These are phyloP conservation scores for Brassicogethes aeneus DNA, from an alignment of 2,888 invertebrate species.

Conservation along the genomic window DNA sequence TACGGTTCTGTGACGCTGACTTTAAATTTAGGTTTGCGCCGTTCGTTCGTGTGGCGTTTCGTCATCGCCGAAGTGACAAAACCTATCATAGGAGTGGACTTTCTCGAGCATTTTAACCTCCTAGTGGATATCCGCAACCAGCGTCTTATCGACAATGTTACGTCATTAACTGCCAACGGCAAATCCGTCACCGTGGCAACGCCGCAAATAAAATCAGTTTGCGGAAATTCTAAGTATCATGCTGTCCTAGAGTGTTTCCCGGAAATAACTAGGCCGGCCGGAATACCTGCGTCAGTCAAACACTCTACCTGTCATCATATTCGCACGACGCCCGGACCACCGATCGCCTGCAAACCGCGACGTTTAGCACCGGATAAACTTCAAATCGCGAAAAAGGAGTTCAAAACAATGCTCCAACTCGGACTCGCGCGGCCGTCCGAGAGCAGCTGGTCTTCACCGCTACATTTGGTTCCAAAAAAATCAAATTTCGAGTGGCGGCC, in stretches of 20 bases:
- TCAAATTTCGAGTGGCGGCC: constrained; percentile 24
- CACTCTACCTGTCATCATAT: constrained; percentile 21
- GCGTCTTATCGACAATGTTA: constrained; percentile 17
- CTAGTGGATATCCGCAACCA: constrained; percentile 24
- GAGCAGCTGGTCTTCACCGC: constrained; percentile 27
- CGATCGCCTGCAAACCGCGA: constrained; percentile 23
- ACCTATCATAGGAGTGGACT: constrained; percentile 7
- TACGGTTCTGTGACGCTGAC: constrained; percentile 25
- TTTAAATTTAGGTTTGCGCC: not conserved
- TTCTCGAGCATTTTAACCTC: constrained; percentile 25
- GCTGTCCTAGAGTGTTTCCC: constrained; percentile 7
- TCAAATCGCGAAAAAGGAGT: constrained; percentile 24
- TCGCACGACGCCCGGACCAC: constrained; percentile 21
- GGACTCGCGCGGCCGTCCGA: constrained; percentile 19
- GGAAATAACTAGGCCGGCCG: constrained; percentile 10
- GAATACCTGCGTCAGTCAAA: constrained; percentile 2
- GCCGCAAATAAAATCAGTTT: constrained; percentile 4
- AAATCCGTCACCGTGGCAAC: not conserved
- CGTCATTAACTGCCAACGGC: constrained; percentile 5
- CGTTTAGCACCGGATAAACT: constrained; percentile 26
- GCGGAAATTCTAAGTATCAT: constrained; percentile 8
- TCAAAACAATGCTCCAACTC: constrained; percentile 23
- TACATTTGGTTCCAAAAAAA: constrained; percentile 31
- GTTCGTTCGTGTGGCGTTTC: not conserved
- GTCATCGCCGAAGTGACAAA: not conserved